These are phyloP conservation scores for Erythrocercus mccallii DNA, from an alignment of 2,113 vertebrate species.

Conservation along the genomic window DNA sequence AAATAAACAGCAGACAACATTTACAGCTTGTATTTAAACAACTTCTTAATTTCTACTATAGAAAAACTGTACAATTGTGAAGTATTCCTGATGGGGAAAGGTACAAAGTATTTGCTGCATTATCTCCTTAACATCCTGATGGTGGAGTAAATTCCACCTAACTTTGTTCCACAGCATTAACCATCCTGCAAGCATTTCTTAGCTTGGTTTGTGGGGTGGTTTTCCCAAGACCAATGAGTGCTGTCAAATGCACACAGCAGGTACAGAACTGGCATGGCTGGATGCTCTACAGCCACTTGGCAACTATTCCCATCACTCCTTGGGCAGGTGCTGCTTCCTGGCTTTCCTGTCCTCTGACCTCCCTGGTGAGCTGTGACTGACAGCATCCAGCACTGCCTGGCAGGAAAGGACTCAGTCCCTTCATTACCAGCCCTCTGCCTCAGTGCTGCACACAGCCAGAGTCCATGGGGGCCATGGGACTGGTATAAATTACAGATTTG, in stretches of 20 bases:
- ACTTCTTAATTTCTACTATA: neutral
- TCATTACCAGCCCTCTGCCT: neutral
- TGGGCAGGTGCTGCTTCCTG: accelerated
- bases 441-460: neutral
- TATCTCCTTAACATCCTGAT: neutral
- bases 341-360: neutral
- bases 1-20: neutral
- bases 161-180: neutral
- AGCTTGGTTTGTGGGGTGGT: neutral
- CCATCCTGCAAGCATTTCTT: neutral
- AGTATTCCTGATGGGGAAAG: neutral
- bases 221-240: accelerated
- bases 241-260: neutral
- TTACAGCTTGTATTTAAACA: neutral
- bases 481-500: neutral
- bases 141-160: neutral
- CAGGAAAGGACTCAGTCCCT: neutral
- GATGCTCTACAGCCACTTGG: neutral
- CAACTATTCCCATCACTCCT: neutral
- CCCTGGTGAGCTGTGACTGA: neutral
- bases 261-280: neutral
- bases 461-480: neutral
- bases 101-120: neutral
- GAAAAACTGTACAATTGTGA: neutral
- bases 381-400: neutral